A percentile compares a stretch with the other conserved stretches of the same genome.
Conservation (phyloP, 2,113 vertebrate species). For the Talpa occidentalis region DNA sequence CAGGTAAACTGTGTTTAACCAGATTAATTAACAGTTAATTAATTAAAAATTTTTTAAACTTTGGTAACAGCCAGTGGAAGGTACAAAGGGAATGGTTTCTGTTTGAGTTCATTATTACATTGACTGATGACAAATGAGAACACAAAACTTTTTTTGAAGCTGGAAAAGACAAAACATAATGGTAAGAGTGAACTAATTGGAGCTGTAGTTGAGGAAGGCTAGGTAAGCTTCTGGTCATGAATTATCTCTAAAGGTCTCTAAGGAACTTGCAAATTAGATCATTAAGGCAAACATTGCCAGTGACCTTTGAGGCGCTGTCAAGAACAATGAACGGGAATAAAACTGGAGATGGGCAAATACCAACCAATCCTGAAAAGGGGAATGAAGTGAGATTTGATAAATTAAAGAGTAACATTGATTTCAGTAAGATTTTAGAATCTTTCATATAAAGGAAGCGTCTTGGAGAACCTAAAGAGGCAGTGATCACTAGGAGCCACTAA, state of each 20-base stretch:
- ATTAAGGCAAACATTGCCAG: conserved; percentile 42
- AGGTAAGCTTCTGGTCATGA: conserved; percentile 12
- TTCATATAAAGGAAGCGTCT: conserved; percentile 14
- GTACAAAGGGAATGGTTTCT: background rate
- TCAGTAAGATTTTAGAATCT: conserved; percentile 34
- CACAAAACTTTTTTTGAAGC: background rate
- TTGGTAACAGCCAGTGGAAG: conserved; percentile 17
- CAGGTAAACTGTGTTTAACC: background rate
- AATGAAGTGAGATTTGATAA: conserved; percentile 29
- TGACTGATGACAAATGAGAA: conserved; percentile 35
- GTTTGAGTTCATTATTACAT: background rate
- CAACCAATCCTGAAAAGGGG: background rate
- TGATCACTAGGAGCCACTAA: background rate
- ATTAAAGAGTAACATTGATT: conserved; percentile 47
- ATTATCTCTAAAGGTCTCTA: conserved; percentile 39
- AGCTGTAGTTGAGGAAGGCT: background rate
- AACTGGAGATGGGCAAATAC: conserved; percentile 37
- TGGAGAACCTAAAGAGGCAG: conserved; percentile 24
- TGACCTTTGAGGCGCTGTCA: conserved; percentile 20
- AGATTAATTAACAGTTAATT: background rate
- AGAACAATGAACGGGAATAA: conserved; percentile 14
- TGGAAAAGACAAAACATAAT: background rate
- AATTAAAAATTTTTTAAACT: background rate
- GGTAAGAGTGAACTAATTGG: background rate
- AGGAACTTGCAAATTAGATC: conserved; percentile 58